Conservation (phyloP, 2,113 vertebrate genomes). For the Leucopternis melanops region DNA sequence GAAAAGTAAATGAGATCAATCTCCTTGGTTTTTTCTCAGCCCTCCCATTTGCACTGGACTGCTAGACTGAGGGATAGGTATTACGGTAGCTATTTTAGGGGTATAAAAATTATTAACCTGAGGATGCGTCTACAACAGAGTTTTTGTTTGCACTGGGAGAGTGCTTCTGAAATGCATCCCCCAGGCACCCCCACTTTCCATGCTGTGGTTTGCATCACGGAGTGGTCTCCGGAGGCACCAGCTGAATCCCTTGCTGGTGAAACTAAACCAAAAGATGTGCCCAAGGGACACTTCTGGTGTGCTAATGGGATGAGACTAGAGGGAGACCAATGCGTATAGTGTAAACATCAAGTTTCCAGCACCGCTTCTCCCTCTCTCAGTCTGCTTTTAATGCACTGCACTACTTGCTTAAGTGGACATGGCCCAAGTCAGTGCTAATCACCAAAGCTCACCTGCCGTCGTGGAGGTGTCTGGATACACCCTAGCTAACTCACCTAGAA, state of each 20-base stretch:
- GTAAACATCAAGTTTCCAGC: not conserved
- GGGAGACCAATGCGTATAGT: fast-evolving
- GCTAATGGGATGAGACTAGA: not conserved
- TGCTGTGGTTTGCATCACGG: fast-evolving
- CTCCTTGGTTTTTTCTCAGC: not conserved
- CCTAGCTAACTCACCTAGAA: not conserved
- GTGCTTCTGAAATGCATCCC: not conserved
- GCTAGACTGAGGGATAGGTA: not conserved
- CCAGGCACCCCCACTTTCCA: not conserved
- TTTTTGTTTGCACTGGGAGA: not conserved
- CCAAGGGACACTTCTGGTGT: not conserved
- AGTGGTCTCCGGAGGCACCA: not conserved
- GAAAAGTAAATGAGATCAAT: not conserved
- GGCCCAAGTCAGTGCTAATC: not conserved
- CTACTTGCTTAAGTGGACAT: not conserved
- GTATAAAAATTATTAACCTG: not conserved
- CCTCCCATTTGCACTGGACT: not conserved
- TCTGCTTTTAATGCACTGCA: not conserved
- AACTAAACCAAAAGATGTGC: not conserved
- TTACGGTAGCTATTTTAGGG: not conserved
- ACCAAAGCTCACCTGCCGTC: not conserved
- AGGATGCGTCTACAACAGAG: not conserved
- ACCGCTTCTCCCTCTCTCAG: not conserved
- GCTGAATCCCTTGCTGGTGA: not conserved
- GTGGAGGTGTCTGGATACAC: not conserved